Conservation (phyloP, 2,888 invertebrate species). For the Ditylenchus weischeri region DNA sequence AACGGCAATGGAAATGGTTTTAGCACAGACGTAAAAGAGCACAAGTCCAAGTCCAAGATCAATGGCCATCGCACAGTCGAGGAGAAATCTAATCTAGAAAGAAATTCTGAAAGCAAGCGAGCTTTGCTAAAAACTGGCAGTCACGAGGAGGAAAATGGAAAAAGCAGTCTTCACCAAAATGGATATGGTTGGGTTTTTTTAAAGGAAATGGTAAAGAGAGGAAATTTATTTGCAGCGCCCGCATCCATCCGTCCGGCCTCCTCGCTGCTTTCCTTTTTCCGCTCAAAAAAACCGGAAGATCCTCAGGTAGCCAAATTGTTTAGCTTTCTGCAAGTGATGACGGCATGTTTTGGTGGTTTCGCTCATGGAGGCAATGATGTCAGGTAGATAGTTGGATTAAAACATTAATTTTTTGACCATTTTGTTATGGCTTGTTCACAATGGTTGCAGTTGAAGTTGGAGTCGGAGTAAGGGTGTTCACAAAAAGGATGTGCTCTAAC, state of each 20-base stretch:
- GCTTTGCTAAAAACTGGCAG: not conserved
- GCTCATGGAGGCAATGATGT: slow-evolving; percentile 74
- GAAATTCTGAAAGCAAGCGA: not conserved
- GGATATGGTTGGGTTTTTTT: slow-evolving; percentile 10
- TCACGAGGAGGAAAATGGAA: not conserved
- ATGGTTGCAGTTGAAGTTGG: no score
- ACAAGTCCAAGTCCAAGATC: no score
- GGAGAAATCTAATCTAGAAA: not conserved
- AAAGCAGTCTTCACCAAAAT: slow-evolving; percentile 14
- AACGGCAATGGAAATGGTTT: not conserved
- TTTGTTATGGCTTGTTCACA: no score
- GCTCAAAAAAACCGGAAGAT: slow-evolving; percentile 54
- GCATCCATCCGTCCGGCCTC: slow-evolving; percentile 37
- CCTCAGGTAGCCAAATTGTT: slow-evolving; percentile 55
- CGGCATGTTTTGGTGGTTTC: slow-evolving; percentile 95
- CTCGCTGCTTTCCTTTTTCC: slow-evolving; percentile 53
- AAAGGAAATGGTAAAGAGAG: not conserved
- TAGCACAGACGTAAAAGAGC: no score
- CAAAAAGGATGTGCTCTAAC: no score
- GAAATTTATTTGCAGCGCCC: not conserved
- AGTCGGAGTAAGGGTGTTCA: no score
- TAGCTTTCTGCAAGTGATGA: slow-evolving; percentile 65
- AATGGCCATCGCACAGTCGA: no score
- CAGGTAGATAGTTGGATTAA: slow-evolving; percentile 13
- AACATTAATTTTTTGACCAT: no score